phyloP scores from a whole-genome alignment of 2,888 invertebrate species.

The Rhimphoctona megacephalus region DNA sequence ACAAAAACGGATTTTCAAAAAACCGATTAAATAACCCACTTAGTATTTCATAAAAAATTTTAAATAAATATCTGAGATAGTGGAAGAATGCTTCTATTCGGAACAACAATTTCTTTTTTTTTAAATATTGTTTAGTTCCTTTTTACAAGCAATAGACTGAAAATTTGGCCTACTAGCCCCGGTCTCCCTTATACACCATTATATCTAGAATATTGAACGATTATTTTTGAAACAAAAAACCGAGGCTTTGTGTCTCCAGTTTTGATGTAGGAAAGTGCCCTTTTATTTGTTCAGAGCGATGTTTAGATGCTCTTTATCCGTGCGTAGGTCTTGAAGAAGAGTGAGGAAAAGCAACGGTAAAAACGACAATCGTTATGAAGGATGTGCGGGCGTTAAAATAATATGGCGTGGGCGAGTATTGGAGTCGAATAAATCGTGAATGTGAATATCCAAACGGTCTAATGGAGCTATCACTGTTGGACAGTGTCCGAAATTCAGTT shows the following conservation, averaged over 20 bases:
- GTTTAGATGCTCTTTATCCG: neutral
- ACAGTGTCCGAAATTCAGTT: neutral
- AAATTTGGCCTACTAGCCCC: too few relatives aligned
- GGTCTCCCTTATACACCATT: too few relatives aligned
- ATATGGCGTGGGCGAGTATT: slow-evolving; percentile 25
- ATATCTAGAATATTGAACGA: neutral
- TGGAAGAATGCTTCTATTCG: too few relatives aligned
- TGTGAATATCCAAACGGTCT: slow-evolving; percentile 1
- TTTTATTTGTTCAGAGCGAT: neutral
- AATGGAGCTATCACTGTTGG: neutral
- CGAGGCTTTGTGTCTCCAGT: slow-evolving; percentile 8
- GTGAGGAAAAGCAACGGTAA: neutral
- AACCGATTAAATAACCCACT: too few relatives aligned
- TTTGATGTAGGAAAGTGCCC: neutral
- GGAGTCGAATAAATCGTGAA: slow-evolving; percentile 10
- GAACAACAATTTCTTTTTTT: too few relatives aligned
- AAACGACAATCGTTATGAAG: neutral
- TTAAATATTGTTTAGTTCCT: too few relatives aligned
- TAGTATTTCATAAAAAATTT: too few relatives aligned
- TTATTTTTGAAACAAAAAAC: neutral
- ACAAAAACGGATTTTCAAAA: too few relatives aligned
- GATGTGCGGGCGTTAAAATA: slow-evolving; percentile 23
- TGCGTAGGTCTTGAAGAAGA: slow-evolving; percentile 13
- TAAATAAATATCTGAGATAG: too few relatives aligned
- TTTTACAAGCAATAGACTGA: too few relatives aligned